Conservation (phyloP, 2,888 invertebrate genomes). For the Acleris laterana region DNA sequence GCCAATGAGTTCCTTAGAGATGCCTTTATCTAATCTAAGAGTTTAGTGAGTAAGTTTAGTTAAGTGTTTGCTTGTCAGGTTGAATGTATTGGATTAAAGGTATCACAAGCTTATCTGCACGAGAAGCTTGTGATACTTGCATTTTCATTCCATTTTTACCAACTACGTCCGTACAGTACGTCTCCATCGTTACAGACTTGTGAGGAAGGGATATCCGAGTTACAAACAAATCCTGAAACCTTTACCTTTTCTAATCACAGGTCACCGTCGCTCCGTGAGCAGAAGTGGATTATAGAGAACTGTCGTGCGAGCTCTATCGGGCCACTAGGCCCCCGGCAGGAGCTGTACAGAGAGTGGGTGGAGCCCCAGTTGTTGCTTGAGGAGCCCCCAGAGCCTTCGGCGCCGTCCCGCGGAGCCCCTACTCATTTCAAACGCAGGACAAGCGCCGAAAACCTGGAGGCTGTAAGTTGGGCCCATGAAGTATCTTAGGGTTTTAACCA, state of each 20-base stretch:
- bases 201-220: too few relatives aligned
- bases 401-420: constrained; percentile 15
- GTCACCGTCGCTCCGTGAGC: constrained; percentile 80
- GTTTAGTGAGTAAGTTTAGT: too few relatives aligned
- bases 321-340: constrained; percentile 79
- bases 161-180: too few relatives aligned
- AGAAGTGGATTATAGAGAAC: constrained; percentile 86
- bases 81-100: too few relatives aligned
- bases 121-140: too few relatives aligned
- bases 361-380: constrained; percentile 42
- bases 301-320: constrained; percentile 86
- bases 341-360: constrained; percentile 81
- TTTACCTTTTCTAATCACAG: constrained; percentile 47
- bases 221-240: too few relatives aligned
- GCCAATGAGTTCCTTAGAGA: too few relatives aligned
- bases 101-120: too few relatives aligned
- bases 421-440: constrained; percentile 6
- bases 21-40: too few relatives aligned
- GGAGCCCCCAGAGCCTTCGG: constrained; percentile 37
- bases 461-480: neutral
- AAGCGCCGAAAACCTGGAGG: constrained; percentile 24
- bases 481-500: neutral
- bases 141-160: too few relatives aligned
- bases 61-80: too few relatives aligned
- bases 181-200: too few relatives aligned